Conservation (phyloP, 2,113 vertebrate species). For the Emydura subglobosa region DNA sequence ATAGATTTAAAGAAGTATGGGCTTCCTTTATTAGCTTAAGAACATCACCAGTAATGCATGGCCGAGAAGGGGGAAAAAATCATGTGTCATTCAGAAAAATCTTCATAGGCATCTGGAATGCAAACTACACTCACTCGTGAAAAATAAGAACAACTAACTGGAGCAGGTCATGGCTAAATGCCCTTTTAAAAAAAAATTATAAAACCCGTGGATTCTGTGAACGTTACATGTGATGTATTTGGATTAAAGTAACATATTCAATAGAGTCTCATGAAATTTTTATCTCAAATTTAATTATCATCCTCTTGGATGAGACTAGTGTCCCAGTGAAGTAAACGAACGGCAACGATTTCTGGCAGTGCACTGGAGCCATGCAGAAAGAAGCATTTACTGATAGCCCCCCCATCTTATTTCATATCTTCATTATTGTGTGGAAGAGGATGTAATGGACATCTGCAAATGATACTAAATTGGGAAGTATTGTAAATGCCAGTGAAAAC, state of each 20-base stretch:
- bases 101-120: background rate
- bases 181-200: background rate
- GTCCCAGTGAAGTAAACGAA: background rate
- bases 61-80: background rate
- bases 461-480: background rate
- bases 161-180: background rate
- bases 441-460: background rate
- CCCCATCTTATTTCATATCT: background rate
- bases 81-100: background rate
- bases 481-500: background rate
- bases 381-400: background rate
- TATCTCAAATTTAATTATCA: background rate
- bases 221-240: background rate
- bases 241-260: background rate
- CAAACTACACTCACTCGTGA: background rate
- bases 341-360: background rate
- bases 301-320: background rate
- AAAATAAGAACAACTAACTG: background rate
- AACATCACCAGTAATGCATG: background rate
- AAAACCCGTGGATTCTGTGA: background rate
- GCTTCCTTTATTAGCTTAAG: background rate
- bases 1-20: background rate
- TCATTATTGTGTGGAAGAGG: background rate
- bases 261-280: background rate
- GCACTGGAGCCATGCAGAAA: background rate